These are phyloP conservation scores for Elephas maximus DNA, from an alignment of 2,113 vertebrate species.

Conservation along the genomic window DNA sequence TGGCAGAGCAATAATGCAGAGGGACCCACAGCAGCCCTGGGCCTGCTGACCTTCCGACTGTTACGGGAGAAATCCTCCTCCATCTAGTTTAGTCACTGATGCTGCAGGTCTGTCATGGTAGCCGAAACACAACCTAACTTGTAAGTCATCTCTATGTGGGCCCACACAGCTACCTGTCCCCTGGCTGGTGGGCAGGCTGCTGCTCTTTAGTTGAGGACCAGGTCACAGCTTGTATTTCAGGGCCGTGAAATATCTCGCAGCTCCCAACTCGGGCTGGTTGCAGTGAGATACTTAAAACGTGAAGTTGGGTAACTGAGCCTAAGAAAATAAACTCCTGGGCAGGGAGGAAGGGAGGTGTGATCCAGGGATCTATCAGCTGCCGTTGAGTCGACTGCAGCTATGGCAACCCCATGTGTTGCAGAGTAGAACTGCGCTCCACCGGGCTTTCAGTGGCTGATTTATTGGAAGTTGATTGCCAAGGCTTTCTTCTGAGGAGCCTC, in stretches of 20 bases:
- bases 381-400: too few species aligned
- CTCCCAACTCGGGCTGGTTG: background rate
- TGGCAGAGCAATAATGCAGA: background rate
- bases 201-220: background rate
- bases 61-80: background rate
- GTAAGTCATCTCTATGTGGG: rapidly evolving
- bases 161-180: background rate
- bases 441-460: background rate
- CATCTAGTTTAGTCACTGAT: background rate
- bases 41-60: background rate
- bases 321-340: background rate
- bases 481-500: background rate
- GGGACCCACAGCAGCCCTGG: background rate
- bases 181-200: background rate
- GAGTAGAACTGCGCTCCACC: too few species aligned
- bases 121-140: rapidly evolving
- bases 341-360: background rate
- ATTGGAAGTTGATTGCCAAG: background rate
- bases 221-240: background rate
- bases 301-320: background rate
- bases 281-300: rapidly evolving
- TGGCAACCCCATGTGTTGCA: too few species aligned
- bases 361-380: too few species aligned
- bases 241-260: background rate
- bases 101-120: background rate